Conservation (phyloP, 2,888 invertebrate species). For the Agelastica alni region DNA sequence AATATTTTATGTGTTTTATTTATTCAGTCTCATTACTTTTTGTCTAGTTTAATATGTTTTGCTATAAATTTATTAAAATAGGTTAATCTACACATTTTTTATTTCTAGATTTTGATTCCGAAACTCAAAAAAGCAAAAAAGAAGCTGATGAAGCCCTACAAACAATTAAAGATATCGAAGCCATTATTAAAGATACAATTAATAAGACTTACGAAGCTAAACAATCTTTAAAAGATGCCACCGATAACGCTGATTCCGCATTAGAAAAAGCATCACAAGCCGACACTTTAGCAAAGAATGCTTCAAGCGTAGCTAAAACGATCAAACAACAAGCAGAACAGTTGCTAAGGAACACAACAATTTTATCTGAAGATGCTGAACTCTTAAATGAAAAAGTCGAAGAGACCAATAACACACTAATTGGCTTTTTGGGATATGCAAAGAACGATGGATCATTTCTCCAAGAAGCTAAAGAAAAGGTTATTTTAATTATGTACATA, state of each 20-base stretch:
- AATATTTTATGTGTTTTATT: too few species aligned
- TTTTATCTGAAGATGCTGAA: constrained; percentile 78
- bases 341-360: constrained; percentile 75
- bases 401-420: constrained; percentile 70
- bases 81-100: too few species aligned
- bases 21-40: too few species aligned
- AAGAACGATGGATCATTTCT: constrained; percentile 72
- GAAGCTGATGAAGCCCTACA: constrained; percentile 79
- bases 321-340: constrained; percentile 78
- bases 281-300: constrained; percentile 74
- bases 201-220: constrained; percentile 72
- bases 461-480: constrained; percentile 73
- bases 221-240: constrained; percentile 73
- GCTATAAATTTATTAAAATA: too few species aligned
- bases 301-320: constrained; percentile 78
- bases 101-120: constrained; percentile 79
- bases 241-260: constrained; percentile 76
- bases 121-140: constrained; percentile 83
- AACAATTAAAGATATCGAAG: constrained; percentile 77
- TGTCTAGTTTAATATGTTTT: too few species aligned
- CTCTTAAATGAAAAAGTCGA: constrained; percentile 71
- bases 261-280: constrained; percentile 76
- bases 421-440: constrained; percentile 67
- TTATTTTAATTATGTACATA: constrained; percentile 40
- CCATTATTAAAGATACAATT: constrained; percentile 72